Evolutionary conservation across 2,888 invertebrate species (phyloP).

Genomic region (Pristionchus arcanus): DNA sequence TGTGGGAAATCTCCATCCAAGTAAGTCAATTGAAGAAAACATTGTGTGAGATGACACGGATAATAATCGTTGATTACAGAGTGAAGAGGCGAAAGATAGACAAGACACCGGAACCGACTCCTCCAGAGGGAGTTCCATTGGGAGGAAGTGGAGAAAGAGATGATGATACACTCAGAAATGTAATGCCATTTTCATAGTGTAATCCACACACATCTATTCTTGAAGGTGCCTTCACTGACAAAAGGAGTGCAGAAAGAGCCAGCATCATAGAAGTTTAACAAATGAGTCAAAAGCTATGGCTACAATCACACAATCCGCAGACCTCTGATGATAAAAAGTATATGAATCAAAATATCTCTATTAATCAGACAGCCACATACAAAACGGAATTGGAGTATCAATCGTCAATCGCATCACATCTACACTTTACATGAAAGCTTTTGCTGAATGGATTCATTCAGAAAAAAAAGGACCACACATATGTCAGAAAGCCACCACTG

Average conservation of each 20-base stretch:
- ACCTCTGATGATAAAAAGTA: constrained; percentile 37
- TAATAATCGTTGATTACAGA: neutral
- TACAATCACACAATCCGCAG: constrained; percentile 15
- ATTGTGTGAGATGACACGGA: too few species aligned
- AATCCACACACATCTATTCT: neutral
- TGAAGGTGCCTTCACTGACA: neutral
- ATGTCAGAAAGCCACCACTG: too few species aligned
- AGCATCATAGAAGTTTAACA: neutral
- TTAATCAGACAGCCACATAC: neutral
- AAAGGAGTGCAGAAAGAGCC: neutral
- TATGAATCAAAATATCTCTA: neutral
- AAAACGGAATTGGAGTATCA: too few species aligned
- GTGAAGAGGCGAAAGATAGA: neutral
- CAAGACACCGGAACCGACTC: neutral
- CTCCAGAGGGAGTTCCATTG: constrained; percentile 13
- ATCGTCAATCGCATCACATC: too few species aligned
- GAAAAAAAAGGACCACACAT: too few species aligned
- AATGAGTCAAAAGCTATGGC: neutral
- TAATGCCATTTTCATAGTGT: neutral
- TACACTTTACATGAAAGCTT: too few species aligned
- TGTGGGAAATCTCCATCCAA: neutral
- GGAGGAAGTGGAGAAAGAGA: constrained; percentile 39
- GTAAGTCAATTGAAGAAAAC: neutral
- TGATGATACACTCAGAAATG: constrained; percentile 35
- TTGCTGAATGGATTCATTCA: too few species aligned